A percentile compares a stretch with the other conserved stretches of the same genome.
Conservation (phyloP, 1,140 invertebrate genomes). For the Zaprionus davidi region DNA sequence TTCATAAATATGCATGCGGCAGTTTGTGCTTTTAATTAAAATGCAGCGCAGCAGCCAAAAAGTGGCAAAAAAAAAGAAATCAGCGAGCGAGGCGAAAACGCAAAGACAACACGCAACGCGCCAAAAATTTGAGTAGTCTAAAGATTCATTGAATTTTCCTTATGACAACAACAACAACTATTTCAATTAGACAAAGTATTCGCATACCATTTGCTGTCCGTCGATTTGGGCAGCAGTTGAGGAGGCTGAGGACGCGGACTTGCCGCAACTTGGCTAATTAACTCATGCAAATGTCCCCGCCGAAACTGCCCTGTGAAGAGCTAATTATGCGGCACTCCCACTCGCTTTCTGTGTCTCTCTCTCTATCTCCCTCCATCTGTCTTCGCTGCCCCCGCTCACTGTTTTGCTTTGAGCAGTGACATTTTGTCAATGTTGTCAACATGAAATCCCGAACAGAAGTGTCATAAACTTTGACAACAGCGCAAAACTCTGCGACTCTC, state of each 20-base stretch:
- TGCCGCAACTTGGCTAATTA: conserved; percentile 73
- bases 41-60: conserved; percentile 58
- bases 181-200: conserved; percentile 72
- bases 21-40: conserved; percentile 78
- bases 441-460: conserved; percentile 74
- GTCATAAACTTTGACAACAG: conserved; percentile 78
- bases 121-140: conserved; percentile 59
- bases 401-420: conserved; percentile 50
- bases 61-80: conserved; percentile 12
- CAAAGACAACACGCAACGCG: conserved; percentile 25
- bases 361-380: background rate
- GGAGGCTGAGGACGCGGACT: background rate
- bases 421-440: conserved; percentile 82
- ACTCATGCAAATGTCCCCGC: conserved; percentile 72
- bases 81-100: conserved; percentile 7
- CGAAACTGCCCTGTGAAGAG: conserved; percentile 45
- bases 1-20: conserved; percentile 81
- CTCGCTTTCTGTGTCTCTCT: background rate
- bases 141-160: conserved; percentile 71
- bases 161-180: conserved; percentile 30
- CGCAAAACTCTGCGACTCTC: conserved; percentile 29
- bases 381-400: background rate
- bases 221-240: conserved; percentile 38
- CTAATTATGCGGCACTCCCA: conserved; percentile 72
- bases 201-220: conserved; percentile 41